Evolutionary conservation across 2,888 invertebrate species (phyloP), one percentile per base, ranked within the genome.

Genomic region (Helleia helle): DNA sequence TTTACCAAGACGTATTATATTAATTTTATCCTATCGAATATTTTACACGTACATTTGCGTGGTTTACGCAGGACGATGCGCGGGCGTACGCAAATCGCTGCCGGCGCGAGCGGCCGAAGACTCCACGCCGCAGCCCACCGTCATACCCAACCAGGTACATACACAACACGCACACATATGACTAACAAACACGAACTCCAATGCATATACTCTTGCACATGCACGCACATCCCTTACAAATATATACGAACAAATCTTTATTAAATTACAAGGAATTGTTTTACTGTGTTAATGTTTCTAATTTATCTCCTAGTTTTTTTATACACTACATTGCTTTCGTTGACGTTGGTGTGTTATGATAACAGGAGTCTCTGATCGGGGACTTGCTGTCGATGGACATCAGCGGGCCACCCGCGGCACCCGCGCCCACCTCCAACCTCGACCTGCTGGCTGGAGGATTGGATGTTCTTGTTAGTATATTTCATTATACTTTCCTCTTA

Each of bases 351-450:
- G n/a, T n/a, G n/a, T n/a, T 14, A 2, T 30, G 17, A 46, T 38
- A 14, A 0, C 91, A 96, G 83, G 99, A 99, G 67, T 96, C 96
- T 0, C 87, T 99, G 14, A 97, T 99, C 65, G 99, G 97, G 0
- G 99, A 99, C 81, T 87, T 99, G 40, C 86, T 99, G 42, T 96
- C 96, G 15, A 96, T 99, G 94, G 99, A 99, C 76, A 92, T 99
- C 49, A 94, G 94, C 45, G 89, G 89, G 1, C 89, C 92, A 1
- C 86, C 89, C 22, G 52, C 89, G n/a, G 74, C 87, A 36, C 65
- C 88, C 15, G 79, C 86, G 8, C 81, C 89, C 9, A 72, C 89
- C 22, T 87, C 91, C 54, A 91, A 90, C 60, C 83, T 96, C 26
- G 97, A 97, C 76, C 85, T 97, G 17, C 75, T 96, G 5, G 96